Conservation (phyloP, 2,113 vertebrate genomes). For the Saccopteryx bilineata region DNA sequence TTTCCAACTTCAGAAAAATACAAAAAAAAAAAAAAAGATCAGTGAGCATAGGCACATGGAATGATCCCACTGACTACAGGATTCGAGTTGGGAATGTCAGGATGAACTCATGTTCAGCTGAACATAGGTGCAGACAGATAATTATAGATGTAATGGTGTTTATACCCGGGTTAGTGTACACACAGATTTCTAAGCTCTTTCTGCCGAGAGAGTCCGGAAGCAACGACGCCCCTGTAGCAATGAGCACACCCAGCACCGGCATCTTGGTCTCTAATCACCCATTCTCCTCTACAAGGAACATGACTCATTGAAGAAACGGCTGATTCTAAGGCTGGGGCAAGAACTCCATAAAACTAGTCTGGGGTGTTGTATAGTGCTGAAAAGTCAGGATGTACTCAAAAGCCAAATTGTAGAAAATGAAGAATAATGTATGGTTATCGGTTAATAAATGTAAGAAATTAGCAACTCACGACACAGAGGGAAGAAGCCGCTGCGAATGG, state of each 20-base stretch:
- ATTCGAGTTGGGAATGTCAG: background rate
- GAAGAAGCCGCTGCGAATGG: rapidly evolving
- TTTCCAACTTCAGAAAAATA: no score
- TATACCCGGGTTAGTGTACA: rapidly evolving
- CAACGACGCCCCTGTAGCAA: background rate
- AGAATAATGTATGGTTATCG: background rate
- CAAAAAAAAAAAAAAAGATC: no score
- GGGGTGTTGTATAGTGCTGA: no score
- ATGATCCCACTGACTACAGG: rapidly evolving
- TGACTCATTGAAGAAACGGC: background rate
- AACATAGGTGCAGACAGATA: background rate
- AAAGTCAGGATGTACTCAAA: background rate
- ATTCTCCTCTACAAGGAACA: background rate
- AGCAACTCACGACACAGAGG: rapidly evolving
- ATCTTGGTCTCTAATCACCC: background rate
- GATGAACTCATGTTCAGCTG: background rate
- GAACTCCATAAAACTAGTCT: background rate
- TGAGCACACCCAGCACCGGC: background rate
- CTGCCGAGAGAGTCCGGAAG: background rate
- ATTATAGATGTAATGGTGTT: background rate
- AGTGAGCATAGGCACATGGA: rapidly evolving
- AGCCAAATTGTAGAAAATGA: background rate
- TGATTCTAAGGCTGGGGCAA: background rate
- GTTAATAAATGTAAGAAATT: no score
- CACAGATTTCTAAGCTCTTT: background rate